These are phyloP conservation scores for Scotopteryx bipunctaria DNA, from an alignment of 2,888 invertebrate genomes.

Conservation along the genomic window DNA sequence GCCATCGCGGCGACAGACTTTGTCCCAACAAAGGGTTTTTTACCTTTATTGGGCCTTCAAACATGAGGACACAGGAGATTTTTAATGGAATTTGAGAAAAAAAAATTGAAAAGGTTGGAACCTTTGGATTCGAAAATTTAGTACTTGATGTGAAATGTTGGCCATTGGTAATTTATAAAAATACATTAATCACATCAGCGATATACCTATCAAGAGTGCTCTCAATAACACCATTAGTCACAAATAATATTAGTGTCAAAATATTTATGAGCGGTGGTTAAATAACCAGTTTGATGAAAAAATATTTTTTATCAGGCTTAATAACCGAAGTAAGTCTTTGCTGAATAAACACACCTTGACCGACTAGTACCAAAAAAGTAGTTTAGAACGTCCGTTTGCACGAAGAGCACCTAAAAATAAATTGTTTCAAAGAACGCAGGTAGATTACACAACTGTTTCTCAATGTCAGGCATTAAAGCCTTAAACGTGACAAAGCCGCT, in stretches of 20 bases:
- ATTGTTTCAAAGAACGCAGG: conserved; percentile 4
- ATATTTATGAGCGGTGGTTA: no score
- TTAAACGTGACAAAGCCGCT: conserved; percentile 30
- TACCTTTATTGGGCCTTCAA: conserved; percentile 44
- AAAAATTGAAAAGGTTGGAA: no score
- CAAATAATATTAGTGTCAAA: no score
- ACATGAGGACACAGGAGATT: conserved; percentile 42
- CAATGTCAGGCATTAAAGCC: conserved; percentile 29
- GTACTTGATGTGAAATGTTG: not conserved
- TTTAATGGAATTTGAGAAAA: conserved; percentile 13
- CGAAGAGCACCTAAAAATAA: conserved; percentile 6
- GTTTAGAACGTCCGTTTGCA: not conserved
- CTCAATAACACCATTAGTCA: no score
- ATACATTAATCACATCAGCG: no score
- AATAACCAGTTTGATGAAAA: no score
- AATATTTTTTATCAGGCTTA: no score
- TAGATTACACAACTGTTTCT: conserved; percentile 27
- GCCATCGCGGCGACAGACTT: conserved; percentile 69
- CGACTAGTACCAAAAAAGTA: not conserved
- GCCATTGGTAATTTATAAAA: not conserved
- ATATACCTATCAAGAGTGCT: no score
- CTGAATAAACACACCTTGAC: conserved; percentile 10
- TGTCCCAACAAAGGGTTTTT: conserved; percentile 56
- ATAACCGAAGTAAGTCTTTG: no score
- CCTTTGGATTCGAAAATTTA: no score